These are phyloP conservation scores for Pyrrhia umbra DNA, from an alignment of 2,888 invertebrate species.

Conservation along the genomic window DNA sequence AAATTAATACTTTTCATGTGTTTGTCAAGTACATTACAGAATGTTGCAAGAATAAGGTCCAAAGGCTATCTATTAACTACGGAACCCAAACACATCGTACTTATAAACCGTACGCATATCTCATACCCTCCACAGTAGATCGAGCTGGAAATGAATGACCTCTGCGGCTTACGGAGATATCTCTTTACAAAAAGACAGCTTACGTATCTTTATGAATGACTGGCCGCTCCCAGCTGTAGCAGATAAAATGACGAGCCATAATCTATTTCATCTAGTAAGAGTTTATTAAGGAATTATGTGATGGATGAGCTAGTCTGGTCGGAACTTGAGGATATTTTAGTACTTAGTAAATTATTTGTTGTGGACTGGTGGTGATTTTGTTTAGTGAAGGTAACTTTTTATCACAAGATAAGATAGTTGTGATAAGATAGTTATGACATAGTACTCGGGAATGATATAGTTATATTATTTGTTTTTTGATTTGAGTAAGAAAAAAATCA, in stretches of 20 bases:
- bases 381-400: too few species aligned
- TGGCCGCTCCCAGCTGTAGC: not conserved
- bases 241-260: conserved; percentile 21
- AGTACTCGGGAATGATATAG: too few species aligned
- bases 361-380: not conserved
- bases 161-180: conserved; percentile 12
- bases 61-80: too few species aligned
- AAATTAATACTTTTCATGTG: too few species aligned
- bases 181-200: conserved; percentile 34
- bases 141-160: conserved; percentile 11
- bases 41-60: too few species aligned
- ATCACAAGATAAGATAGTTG: too few species aligned
- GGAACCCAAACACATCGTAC: too few species aligned
- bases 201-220: conserved; percentile 5
- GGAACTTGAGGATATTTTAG: conserved; percentile 7
- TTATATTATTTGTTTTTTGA: too few species aligned
- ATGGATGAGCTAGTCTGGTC: conserved; percentile 22
- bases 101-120: too few species aligned
- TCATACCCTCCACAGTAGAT: not conserved
- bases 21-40: too few species aligned
- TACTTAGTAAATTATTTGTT: conserved; percentile 6
- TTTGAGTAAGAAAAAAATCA: too few species aligned
- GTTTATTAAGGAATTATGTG: conserved; percentile 18
- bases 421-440: too few species aligned
- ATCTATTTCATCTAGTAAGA: conserved; percentile 14